A percentile compares a stretch with the other conserved stretches of the same genome.
phyloP scores from a whole-genome alignment of 1,140 invertebrate genomes.

The Drosophila chauvacae region DNA sequence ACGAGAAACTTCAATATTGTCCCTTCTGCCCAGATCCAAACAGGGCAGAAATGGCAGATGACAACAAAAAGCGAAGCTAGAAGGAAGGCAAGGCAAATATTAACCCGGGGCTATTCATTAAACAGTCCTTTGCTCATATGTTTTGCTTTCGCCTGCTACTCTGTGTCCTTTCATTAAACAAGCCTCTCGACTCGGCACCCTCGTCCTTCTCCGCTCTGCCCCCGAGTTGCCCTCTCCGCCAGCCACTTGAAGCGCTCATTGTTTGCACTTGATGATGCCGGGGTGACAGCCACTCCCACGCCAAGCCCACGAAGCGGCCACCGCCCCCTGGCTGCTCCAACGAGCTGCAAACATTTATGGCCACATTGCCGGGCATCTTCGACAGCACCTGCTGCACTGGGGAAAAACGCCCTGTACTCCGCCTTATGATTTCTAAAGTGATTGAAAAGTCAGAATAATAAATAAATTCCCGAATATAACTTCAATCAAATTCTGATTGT shows the following conservation, averaged over 20 bases:
- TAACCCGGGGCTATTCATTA: conserved; percentile 79
- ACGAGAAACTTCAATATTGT: conserved; percentile 81
- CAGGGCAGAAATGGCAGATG: conserved; percentile 28
- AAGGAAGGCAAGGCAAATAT: conserved; percentile 74
- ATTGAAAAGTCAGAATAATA: not conserved
- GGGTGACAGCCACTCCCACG: conserved; percentile 45
- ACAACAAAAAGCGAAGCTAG: conserved; percentile 37
- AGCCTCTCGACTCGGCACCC: conserved; percentile 13
- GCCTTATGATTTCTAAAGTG: not conserved
- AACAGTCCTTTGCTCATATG: conserved; percentile 82
- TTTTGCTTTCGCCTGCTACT: conserved; percentile 66
- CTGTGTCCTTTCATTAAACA: conserved; percentile 63
- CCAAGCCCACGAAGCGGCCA: not conserved
- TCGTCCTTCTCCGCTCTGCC: not conserved
- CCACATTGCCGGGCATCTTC: conserved; percentile 46
- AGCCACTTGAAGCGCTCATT: conserved; percentile 53
- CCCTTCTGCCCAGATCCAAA: conserved; percentile 66
- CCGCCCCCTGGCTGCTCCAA: conserved; percentile 6
- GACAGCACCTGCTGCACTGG: conserved; percentile 47
- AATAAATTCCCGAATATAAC: not conserved
- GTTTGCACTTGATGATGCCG: conserved; percentile 64
- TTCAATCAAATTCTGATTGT: no score
- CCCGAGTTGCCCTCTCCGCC: conserved; percentile 1
- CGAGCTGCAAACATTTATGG: conserved; percentile 58
- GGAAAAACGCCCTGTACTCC: not conserved